These are phyloP conservation scores for Tridacna crocea DNA, from an alignment of 2,888 invertebrate species.

Conservation along the genomic window DNA sequence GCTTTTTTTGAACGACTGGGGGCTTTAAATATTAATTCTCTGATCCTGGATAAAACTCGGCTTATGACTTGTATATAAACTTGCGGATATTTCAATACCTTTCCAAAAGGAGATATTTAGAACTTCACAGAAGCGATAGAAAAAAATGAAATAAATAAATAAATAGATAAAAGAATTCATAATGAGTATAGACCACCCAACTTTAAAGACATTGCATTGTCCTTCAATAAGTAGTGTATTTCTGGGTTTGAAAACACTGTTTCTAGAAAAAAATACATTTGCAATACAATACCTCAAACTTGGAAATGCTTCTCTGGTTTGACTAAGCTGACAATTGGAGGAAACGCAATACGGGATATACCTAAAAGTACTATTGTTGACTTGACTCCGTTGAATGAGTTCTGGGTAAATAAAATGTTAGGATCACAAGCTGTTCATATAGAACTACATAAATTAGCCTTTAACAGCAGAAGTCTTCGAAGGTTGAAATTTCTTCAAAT, in stretches of 20 bases:
- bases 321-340: not conserved
- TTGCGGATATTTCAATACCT: not conserved
- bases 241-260: not conserved
- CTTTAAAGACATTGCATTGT: not conserved
- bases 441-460: not conserved
- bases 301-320: not conserved
- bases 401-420: not conserved
- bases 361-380: not conserved
- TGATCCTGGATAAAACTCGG: not conserved
- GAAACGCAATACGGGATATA: not conserved
- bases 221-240: not conserved
- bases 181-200: not conserved
- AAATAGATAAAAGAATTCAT: not conserved
- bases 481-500: not conserved
- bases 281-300: too few relatives aligned
- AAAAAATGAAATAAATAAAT: not conserved
- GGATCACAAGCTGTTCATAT: not conserved
- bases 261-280: conserved; percentile 6
- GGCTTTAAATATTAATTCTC: not conserved
- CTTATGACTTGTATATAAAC: not conserved
- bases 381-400: not conserved
- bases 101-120: not conserved
- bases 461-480: conserved; percentile 4
- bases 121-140: too few relatives aligned
- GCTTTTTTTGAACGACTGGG: not conserved